Evolutionary conservation across 1,140 invertebrate species (phyloP).

Genomic region (Zaprionus nigranus): DNA sequence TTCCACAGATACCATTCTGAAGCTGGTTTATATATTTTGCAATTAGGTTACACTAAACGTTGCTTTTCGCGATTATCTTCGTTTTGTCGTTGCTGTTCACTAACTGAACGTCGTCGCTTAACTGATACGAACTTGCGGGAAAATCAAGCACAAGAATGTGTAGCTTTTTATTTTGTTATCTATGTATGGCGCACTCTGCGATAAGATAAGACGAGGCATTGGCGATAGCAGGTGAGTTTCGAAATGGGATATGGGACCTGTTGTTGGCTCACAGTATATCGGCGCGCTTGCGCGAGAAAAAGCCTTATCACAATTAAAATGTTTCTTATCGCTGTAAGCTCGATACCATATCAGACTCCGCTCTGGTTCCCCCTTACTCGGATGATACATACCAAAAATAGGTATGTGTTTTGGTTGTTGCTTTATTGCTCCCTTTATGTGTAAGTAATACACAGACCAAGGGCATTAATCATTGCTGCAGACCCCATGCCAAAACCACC

Average conservation of each 20-base stretch:
- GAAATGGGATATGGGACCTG: background rate
- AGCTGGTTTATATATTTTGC: constrained; percentile 10
- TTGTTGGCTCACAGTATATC: constrained; percentile 19
- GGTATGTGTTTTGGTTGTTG: background rate
- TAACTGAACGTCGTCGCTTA: constrained; percentile 54
- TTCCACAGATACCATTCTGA: constrained; percentile 90
- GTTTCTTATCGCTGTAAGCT: background rate
- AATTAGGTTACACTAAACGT: background rate
- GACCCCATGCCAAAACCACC: background rate
- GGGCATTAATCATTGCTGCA: constrained; percentile 1
- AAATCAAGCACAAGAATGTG: constrained; percentile 52
- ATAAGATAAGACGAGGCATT: constrained; percentile 56
- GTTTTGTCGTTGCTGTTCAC: constrained; percentile 64
- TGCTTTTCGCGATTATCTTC: constrained; percentile 50
- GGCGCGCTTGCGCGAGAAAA: constrained; percentile 17
- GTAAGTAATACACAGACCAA: background rate
- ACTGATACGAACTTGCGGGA: constrained; percentile 48
- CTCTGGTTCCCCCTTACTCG: background rate
- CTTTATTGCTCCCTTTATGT: background rate
- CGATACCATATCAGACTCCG: background rate
- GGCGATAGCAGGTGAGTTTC: constrained; percentile 62
- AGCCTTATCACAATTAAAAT: background rate
- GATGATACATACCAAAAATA: constrained; percentile 1
- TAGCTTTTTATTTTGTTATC: constrained; percentile 80
- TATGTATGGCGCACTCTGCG: constrained; percentile 35